Base-by-base conservation (phyloP, 2,113 vertebrate species). In the Pituophis catenifer region DNA sequence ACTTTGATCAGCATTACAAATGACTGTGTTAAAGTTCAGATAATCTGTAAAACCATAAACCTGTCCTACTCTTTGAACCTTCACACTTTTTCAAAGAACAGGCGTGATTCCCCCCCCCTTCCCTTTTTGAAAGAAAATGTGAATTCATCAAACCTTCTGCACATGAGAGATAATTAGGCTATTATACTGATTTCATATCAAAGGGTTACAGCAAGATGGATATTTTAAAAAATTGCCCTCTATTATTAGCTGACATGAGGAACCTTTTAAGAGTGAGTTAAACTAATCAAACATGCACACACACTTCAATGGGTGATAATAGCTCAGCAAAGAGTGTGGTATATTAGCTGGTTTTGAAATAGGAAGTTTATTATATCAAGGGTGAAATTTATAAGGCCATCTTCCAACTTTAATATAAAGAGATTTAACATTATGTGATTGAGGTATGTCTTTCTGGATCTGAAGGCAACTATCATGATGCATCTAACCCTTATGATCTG, bases 121-220 rank as follows among this genome's bases (percentile, higher is more conserved):
- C 6, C 91, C 92, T 89, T 94, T 54, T 85, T 33, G 89, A 89
- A 94, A 57, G 93, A 62, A 87, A 96, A 89, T 89, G 53, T 19
- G 0, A 96, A 96, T 89, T 87, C 86, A 33, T 90, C 90, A 58
- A 3, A 89, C n/a, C 3, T 0, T 52, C 93, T 94, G 92, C 90
- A 92, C 91, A 57, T 91, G 70, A 91, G 33, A 55, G 59, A 92
- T 94, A 96, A 96, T 94, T 94, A 95, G 88, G 15, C 86, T 93
- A 93, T 93, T 90, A 53, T 33, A 91, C 86, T 0, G 0, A 89
- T 86, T 94, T 91, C 2, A 0, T 70, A 48, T 92, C 94, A 93
- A 94, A 93, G n/a, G 88, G 0, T n/a, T 94, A 93, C 50, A 88
- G 91, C 26, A 93, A 91, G 90, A 92, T 91, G 93, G 94, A 19